Conservation (phyloP, 2,888 invertebrate genomes). For the Aproaerema taeniolella region DNA sequence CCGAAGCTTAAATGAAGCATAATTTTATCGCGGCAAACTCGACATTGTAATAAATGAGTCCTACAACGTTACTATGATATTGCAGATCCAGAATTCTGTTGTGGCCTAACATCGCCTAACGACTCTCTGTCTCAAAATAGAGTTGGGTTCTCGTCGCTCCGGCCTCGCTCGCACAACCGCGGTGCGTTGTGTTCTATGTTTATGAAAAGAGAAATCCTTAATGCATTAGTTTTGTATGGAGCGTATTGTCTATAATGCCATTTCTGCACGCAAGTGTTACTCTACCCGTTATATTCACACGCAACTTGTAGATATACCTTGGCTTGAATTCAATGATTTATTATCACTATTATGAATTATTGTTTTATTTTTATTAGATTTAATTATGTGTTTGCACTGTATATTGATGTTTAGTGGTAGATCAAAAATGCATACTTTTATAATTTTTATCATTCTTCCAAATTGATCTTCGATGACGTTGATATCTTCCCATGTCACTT, state of each 20-base stretch:
- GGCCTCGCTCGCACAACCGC: constrained; percentile 78
- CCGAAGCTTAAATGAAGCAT: no score
- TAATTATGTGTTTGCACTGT: constrained; percentile 38
- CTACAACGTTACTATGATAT: constrained; percentile 58
- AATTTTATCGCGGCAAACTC: no score
- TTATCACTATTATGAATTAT: no score
- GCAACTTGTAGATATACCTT: background rate
- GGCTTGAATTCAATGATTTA: no score
- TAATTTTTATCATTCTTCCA: background rate
- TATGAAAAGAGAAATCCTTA: constrained; percentile 72
- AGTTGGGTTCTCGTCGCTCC: constrained; percentile 68
- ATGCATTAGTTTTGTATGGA: constrained; percentile 36
- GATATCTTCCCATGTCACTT: background rate
- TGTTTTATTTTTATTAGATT: no score
- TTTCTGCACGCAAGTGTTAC: constrained; percentile 37
- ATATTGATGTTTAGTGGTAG: constrained; percentile 28
- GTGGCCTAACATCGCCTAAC: constrained; percentile 88
- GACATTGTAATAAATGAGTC: constrained; percentile 13
- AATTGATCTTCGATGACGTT: background rate
- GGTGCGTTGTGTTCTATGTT: constrained; percentile 78
- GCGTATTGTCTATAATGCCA: constrained; percentile 42
- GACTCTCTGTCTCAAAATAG: constrained; percentile 82
- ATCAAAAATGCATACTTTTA: constrained; percentile 13
- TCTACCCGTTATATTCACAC: background rate
- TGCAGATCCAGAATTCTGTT: constrained; percentile 94